phyloP scores from a whole-genome alignment of 2,888 invertebrate species.

The Erebia ligea region DNA sequence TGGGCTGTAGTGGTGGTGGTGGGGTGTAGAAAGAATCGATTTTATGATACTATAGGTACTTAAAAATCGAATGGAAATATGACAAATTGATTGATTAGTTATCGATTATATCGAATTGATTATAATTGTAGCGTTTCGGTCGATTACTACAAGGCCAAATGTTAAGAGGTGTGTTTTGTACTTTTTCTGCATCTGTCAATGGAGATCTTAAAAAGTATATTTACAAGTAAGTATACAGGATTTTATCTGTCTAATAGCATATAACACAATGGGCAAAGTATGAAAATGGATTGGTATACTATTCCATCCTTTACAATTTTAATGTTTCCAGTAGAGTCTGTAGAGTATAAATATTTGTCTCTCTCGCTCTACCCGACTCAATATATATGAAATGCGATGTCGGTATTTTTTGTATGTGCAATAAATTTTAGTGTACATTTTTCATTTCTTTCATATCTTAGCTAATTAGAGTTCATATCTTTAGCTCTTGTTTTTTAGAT shows the following conservation, averaged over 20 bases:
- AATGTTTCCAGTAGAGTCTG: slow-evolving; percentile 48
- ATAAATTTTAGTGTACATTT: slow-evolving; percentile 71
- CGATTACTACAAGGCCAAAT: neutral
- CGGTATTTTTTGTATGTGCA: slow-evolving; percentile 79
- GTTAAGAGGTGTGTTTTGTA: no score
- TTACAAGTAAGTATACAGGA: no score
- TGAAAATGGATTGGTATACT: slow-evolving; percentile 12
- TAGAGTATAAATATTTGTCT: slow-evolving; percentile 43
- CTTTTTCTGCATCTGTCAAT: no score
- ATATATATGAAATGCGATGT: slow-evolving; percentile 51
- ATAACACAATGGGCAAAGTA: neutral
- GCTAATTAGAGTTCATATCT: slow-evolving; percentile 75
- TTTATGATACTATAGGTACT: neutral
- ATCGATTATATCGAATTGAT: neutral
- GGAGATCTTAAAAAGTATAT: no score
- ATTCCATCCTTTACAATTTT: slow-evolving; percentile 33
- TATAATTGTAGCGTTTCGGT: no score
- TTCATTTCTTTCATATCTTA: slow-evolving; percentile 77
- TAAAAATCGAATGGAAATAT: neutral
- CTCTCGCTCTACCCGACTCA: slow-evolving; percentile 47
- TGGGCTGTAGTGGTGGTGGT: no score
- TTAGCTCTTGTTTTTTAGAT: slow-evolving; percentile 65
- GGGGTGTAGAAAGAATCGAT: neutral
- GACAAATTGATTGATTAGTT: neutral
- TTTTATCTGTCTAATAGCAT: neutral